These are phyloP conservation scores for Silurus lanzhouensis DNA, from an alignment of 2,797 vertebrate species.

Conservation along the genomic window DNA sequence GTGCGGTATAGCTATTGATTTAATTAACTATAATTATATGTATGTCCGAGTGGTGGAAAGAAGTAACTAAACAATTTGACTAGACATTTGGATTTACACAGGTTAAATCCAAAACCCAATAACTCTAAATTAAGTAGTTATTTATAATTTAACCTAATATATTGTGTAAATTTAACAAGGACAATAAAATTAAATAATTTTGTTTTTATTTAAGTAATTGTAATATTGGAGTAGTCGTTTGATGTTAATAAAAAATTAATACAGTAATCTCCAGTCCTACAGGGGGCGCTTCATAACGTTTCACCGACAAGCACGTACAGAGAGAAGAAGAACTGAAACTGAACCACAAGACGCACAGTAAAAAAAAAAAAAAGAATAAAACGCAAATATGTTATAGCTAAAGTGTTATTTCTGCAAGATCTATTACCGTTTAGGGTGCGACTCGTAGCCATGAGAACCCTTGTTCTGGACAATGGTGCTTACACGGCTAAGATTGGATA, in stretches of 20 bases:
- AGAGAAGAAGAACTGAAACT: conserved; percentile 17
- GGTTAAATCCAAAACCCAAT: neutral
- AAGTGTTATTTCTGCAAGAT: neutral
- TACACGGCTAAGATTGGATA: conserved; percentile 93
- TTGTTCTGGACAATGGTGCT: conserved; percentile 94
- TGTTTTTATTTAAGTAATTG: neutral
- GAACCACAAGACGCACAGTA: neutral
- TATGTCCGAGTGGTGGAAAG: neutral
- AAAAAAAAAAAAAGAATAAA: neutral
- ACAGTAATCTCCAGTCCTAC: neutral
- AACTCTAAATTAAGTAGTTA: neutral
- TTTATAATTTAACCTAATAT: neutral
- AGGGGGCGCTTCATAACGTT: neutral
- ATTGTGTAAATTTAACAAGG: neutral
- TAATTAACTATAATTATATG: no score
- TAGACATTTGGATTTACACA: no score
- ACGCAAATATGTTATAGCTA: neutral
- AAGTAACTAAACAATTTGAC: neutral
- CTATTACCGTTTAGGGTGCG: neutral
- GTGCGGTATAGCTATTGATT: neutral
- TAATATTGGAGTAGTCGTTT: neutral
- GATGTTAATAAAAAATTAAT: neutral
- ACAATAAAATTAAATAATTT: neutral
- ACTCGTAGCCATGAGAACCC: conserved; percentile 79
- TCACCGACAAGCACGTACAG: neutral